Percentiles rank a stretch among this genome's conserved stretches.
phyloP scores from a whole-genome alignment of 1,140 invertebrate species.

The Delia radicum region DNA sequence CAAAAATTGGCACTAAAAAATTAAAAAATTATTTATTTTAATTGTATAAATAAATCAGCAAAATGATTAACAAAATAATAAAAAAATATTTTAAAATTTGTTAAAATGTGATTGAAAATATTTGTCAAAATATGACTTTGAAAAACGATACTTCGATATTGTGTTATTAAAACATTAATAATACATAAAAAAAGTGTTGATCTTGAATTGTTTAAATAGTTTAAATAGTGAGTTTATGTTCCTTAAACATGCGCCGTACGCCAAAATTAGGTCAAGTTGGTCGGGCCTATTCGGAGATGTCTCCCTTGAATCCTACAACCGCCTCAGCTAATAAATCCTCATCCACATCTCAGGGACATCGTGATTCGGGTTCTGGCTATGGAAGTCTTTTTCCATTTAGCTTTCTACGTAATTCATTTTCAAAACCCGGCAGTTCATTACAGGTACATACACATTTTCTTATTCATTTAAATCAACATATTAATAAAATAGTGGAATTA shows the following conservation, averaged over 20 bases:
- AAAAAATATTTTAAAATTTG: background rate
- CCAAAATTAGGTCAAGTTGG: conserved; percentile 45
- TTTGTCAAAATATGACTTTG: background rate
- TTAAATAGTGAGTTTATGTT: background rate
- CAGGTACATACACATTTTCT: too few relatives aligned
- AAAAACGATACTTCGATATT: too few relatives aligned
- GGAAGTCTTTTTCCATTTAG: conserved; percentile 53
- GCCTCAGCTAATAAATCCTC: conserved; percentile 27
- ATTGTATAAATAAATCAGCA: background rate
- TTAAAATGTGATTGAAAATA: background rate
- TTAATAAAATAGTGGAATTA: too few relatives aligned
- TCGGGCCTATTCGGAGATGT: conserved; percentile 52
- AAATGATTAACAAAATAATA: background rate
- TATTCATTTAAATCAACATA: too few relatives aligned
- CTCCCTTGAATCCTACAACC: conserved; percentile 43
- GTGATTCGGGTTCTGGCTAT: conserved; percentile 39
- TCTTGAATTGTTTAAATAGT: background rate
- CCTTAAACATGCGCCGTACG: conserved; percentile 37
- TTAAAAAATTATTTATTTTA: background rate
- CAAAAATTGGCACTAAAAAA: background rate
- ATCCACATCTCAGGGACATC: conserved; percentile 32
- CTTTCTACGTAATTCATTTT: conserved; percentile 43
- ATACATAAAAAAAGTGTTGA: background rate
- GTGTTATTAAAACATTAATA: too few relatives aligned
- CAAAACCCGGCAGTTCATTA: conserved; percentile 39